A percentile compares a stretch with the other conserved stretches of the same genome.
Conservation (phyloP, 2,888 invertebrate species). For the Portevinia maculata region DNA sequence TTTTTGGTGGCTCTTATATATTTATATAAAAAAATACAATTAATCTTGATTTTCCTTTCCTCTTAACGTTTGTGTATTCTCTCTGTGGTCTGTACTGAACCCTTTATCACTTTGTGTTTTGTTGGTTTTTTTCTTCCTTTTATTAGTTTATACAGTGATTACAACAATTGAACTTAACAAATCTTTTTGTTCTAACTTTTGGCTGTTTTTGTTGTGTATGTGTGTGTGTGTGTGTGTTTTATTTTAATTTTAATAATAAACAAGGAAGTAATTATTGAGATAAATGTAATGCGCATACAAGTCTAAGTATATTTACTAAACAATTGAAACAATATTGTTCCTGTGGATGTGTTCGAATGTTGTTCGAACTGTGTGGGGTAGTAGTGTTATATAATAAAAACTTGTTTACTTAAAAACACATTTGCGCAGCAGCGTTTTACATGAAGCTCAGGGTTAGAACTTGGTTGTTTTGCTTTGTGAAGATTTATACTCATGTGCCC, state of each 20-base stretch:
- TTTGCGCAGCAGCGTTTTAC: constrained; percentile 50
- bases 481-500: constrained; percentile 21
- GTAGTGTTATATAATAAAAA: constrained; percentile 53
- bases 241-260: constrained; percentile 32
- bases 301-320: constrained; percentile 55
- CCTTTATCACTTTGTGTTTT: constrained; percentile 44
- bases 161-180: constrained; percentile 8
- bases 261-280: constrained; percentile 44
- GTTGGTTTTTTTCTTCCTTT: constrained; percentile 12
- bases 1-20: constrained; percentile 73
- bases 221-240: no score
- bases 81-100: constrained; percentile 32
- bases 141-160: constrained; percentile 32
- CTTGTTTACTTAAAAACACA: constrained; percentile 50
- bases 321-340: constrained; percentile 46
- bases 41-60: constrained; percentile 47
- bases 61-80: constrained; percentile 17
- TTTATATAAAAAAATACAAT: constrained; percentile 68
- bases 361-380: constrained; percentile 50
- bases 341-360: constrained; percentile 15
- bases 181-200: constrained; percentile 27
- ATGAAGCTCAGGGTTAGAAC: constrained; percentile 55
- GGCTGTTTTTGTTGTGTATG: constrained; percentile 22
- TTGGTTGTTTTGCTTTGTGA: constrained; percentile 22
- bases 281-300: constrained; percentile 42